Conservation (phyloP, 1,140 invertebrate genomes). For the Ceratitis capitata region DNA sequence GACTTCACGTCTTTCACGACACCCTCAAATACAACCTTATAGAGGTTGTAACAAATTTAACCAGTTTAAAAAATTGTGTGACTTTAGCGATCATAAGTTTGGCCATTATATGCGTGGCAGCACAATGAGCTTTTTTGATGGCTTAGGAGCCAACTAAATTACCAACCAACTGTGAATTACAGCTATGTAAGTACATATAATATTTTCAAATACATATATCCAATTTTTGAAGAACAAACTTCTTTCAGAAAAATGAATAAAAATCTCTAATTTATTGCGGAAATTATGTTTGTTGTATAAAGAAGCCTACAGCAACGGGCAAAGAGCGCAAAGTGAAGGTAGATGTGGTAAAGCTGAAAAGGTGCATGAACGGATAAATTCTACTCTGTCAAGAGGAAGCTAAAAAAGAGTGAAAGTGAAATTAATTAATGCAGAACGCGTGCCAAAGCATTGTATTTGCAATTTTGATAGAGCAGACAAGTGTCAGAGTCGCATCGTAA, state of each 20-base stretch:
- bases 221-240: no score
- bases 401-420: background rate
- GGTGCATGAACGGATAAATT: background rate
- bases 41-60: no score
- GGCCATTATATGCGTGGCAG: no score
- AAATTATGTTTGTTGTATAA: slow-evolving; percentile 27
- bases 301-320: background rate
- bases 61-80: no score
- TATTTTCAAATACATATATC: no score
- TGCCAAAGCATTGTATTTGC: background rate
- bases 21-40: no score
- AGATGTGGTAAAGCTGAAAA: background rate
- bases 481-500: background rate
- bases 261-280: slow-evolving; percentile 29
- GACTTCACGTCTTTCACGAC: no score
- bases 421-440: slow-evolving; percentile 34
- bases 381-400: background rate
- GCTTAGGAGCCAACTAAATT: no score
- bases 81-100: no score
- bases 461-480: background rate
- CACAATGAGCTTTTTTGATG: no score
- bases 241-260: background rate
- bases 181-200: background rate
- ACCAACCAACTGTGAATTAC: no score
- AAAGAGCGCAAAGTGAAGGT: no score